Evolutionary conservation across 2,888 invertebrate species (phyloP).

Genomic region (Hydrotaea diabolus): DNA sequence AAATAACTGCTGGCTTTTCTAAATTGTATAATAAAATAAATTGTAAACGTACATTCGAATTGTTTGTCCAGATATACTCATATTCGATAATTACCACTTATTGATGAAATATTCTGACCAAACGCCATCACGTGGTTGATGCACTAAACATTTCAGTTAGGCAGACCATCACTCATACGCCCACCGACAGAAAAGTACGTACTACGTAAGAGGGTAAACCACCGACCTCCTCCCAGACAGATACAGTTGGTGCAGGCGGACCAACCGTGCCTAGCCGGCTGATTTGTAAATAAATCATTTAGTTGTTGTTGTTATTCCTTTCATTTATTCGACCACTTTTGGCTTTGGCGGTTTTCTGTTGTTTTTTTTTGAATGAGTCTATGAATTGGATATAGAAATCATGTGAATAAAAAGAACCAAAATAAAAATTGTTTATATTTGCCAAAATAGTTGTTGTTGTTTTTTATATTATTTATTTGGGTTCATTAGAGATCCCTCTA

Average conservation of each 20-base stretch:
- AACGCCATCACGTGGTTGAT: slow-evolving; percentile 12
- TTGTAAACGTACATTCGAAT: too few species aligned
- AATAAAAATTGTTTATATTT: slow-evolving; percentile 32
- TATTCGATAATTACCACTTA: slow-evolving; percentile 10
- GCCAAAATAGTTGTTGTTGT: neutral
- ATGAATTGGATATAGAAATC: slow-evolving; percentile 12
- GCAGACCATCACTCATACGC: neutral
- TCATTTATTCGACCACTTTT: slow-evolving; percentile 5
- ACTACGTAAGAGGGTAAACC: too few species aligned
- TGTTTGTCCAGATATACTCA: too few species aligned
- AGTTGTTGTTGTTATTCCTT: neutral
- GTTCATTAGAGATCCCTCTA: neutral
- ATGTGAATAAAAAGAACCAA: slow-evolving; percentile 15
- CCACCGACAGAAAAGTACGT: neutral
- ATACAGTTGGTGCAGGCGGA: neutral
- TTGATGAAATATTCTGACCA: slow-evolving; percentile 15
- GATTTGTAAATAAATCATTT: too few species aligned
- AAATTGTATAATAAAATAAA: too few species aligned
- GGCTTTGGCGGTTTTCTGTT: neutral
- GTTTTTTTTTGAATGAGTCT: slow-evolving; percentile 24
- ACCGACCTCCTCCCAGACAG: too few species aligned
- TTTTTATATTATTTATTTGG: neutral
- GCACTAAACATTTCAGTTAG: neutral
- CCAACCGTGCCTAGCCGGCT: neutral
- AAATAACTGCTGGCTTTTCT: too few species aligned